These are phyloP conservation scores for Burhinus oedicnemus DNA, from an alignment of 2,113 vertebrate species.

Conservation along the genomic window DNA sequence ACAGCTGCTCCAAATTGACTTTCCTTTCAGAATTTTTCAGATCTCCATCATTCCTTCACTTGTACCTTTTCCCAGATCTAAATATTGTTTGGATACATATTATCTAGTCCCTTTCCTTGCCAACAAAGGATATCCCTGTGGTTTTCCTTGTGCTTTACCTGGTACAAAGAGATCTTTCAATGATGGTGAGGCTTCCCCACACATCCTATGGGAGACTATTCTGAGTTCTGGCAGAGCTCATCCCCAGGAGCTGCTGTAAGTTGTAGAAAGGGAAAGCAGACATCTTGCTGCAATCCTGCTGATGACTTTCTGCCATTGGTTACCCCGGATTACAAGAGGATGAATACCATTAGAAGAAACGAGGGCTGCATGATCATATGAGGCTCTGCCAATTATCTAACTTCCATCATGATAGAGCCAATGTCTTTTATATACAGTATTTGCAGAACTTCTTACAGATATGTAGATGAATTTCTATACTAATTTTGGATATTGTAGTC, in stretches of 20 bases:
- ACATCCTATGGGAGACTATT: background rate
- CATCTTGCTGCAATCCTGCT: background rate
- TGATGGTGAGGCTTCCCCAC: background rate
- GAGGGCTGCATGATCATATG: background rate
- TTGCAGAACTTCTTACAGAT: background rate
- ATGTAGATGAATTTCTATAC: background rate
- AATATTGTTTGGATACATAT: background rate
- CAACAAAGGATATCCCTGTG: background rate
- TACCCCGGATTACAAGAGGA: background rate
- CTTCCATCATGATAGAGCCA: background rate
- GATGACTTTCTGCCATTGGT: background rate
- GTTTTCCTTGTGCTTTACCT: background rate
- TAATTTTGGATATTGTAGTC: background rate
- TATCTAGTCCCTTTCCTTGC: background rate
- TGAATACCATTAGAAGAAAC: background rate
- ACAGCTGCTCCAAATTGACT: background rate
- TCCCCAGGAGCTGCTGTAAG: background rate
- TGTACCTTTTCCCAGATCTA: background rate
- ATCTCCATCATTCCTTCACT: background rate
- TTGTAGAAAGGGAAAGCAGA: background rate
- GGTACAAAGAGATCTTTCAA: background rate
- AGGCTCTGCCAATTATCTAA: background rate
- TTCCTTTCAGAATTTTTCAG: background rate
- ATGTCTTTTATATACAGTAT: background rate
- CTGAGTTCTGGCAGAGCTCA: background rate